Evolutionary conservation across 2,888 invertebrate genomes (phyloP).

Genomic region (Iselma pallidipennis): DNA sequence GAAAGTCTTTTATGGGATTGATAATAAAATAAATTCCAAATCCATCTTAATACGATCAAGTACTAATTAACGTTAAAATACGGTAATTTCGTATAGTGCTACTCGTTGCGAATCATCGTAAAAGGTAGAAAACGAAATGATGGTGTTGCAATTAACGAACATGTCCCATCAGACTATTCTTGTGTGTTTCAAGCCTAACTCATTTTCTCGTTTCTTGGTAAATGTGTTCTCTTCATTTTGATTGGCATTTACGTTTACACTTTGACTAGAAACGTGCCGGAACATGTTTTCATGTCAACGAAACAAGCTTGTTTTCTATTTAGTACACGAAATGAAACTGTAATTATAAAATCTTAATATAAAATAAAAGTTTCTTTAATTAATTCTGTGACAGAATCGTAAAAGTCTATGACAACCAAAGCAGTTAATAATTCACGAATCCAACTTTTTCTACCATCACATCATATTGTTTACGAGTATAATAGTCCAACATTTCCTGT

Average conservation of each 20-base stretch:
- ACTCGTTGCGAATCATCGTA: slow-evolving; percentile 7
- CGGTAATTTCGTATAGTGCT: slow-evolving; percentile 11
- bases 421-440: no score
- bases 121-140: slow-evolving; percentile 25
- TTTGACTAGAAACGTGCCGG: slow-evolving; percentile 25
- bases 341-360: no score
- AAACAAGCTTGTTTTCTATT: background rate
- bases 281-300: slow-evolving; percentile 6
- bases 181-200: slow-evolving; percentile 21
- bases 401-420: no score
- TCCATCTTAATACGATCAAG: slow-evolving; percentile 16
- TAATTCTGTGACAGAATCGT: no score
- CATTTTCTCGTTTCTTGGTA: background rate
- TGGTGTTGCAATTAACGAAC: slow-evolving; percentile 32
- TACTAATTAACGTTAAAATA: slow-evolving; percentile 17
- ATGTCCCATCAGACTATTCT: slow-evolving; percentile 26
- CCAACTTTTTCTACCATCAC: background rate
- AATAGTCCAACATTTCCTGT: background rate
- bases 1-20: slow-evolving; percentile 7
- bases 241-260: slow-evolving; percentile 32
- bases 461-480: background rate
- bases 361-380: no score
- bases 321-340: background rate
- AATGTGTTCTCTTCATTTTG: slow-evolving; percentile 22
- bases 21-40: slow-evolving; percentile 6